These are phyloP conservation scores for Cochlearius cochlearius DNA, from an alignment of 2,113 vertebrate species.

Conservation along the genomic window DNA sequence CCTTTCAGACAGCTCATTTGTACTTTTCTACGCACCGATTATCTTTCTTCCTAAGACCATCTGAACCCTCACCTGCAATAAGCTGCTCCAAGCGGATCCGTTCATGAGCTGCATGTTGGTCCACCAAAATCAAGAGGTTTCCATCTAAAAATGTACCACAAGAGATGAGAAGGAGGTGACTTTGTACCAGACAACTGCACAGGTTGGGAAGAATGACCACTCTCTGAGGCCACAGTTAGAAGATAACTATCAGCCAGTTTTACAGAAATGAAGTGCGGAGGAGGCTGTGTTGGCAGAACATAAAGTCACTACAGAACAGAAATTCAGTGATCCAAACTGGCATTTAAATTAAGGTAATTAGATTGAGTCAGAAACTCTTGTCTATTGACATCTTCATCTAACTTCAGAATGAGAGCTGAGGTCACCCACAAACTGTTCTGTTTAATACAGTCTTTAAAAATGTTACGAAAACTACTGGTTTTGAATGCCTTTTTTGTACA, in stretches of 20 bases:
- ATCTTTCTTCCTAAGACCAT: not conserved
- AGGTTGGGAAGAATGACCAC: not conserved
- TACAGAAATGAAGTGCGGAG: conserved; percentile 20
- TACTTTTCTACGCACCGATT: not conserved
- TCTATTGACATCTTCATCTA: not conserved
- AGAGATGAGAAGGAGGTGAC: not conserved
- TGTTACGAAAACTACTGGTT: not conserved
- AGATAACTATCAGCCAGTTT: not conserved
- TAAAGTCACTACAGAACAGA: conserved; percentile 20
- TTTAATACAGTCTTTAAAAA: not conserved
- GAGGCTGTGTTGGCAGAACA: conserved; percentile 14
- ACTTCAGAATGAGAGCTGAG: not conserved
- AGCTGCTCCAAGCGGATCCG: conserved; percentile 92
- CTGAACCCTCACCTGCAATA: conserved; percentile 77
- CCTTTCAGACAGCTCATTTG: not conserved
- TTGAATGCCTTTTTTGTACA: conserved; percentile 40
- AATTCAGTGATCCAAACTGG: not conserved
- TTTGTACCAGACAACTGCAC: not conserved
- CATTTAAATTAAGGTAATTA: conserved; percentile 8
- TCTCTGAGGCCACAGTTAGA: not conserved
- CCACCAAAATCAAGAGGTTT: conserved; percentile 92
- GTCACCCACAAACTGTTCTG: not conserved
- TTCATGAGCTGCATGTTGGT: conserved; percentile 97
- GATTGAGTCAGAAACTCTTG: not conserved
- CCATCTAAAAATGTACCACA: conserved; percentile 67